These are phyloP conservation scores for Sebastiscus albofasciatus DNA, from an alignment of 2,797 vertebrate species.

Conservation along the genomic window DNA sequence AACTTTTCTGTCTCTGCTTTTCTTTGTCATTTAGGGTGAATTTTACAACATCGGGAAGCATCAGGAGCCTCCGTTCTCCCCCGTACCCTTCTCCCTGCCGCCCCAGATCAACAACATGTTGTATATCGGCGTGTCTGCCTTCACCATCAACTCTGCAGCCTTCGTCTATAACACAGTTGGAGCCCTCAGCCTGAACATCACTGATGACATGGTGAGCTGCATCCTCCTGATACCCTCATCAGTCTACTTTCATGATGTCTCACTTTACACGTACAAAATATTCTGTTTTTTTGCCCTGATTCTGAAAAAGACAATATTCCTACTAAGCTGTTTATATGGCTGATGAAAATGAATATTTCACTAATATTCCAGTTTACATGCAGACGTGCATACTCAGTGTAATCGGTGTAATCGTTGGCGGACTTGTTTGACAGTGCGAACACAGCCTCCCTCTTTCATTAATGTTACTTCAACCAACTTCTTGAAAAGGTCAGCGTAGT, in stretches of 20 bases:
- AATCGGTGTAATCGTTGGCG: no score
- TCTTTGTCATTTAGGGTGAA: conserved; percentile 69
- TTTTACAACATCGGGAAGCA: conserved; percentile 84
- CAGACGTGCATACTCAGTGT: no score
- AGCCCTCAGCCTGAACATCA: conserved; percentile 80
- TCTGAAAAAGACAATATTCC: no score
- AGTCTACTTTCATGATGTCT: not conserved
- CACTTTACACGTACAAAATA: no score
- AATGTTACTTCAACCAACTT: no score
- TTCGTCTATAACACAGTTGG: conserved; percentile 86
- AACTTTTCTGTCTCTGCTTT: not conserved
- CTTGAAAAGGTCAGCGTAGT: no score
- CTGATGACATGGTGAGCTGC: conserved; percentile 83
- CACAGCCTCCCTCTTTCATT: no score
- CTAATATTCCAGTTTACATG: no score
- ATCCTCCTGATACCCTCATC: not conserved
- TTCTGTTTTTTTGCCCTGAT: no score
- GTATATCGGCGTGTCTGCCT: conserved; percentile 85
- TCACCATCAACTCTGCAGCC: conserved; percentile 84
- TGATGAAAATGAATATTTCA: no score
- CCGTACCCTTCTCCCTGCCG: conserved; percentile 77
- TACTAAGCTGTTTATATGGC: no score
- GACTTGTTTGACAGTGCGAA: no score
- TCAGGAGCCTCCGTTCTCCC: conserved; percentile 82
- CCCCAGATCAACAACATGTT: conserved; percentile 81